These are phyloP conservation scores for Nezara viridula DNA, from an alignment of 2,888 invertebrate genomes.

Conservation along the genomic window DNA sequence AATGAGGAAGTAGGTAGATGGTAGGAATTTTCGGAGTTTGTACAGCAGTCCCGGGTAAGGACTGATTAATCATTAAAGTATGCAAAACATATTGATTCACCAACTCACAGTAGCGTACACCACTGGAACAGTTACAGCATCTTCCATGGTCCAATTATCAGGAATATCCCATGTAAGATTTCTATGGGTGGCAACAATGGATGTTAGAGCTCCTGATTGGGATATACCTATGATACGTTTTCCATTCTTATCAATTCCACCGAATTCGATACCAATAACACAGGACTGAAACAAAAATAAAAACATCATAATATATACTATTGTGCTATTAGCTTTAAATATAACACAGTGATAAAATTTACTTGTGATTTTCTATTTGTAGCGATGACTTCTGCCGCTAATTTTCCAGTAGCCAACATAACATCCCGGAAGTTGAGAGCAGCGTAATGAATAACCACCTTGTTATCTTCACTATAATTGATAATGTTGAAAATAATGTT, in stretches of 20 bases:
- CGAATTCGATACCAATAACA: constrained; percentile 75
- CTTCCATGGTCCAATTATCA: constrained; percentile 74
- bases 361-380: constrained; percentile 76
- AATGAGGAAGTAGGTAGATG: too few relatives aligned
- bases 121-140: constrained; percentile 78
- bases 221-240: constrained; percentile 71
- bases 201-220: constrained; percentile 71
- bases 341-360: neutral
- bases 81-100: neutral
- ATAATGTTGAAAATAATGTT: neutral
- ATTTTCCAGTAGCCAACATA: constrained; percentile 93
- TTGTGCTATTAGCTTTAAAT: neutral
- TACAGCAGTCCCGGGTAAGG: too few relatives aligned
- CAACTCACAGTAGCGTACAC: constrained; percentile 74
- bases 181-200: constrained; percentile 71
- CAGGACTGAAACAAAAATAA: constrained; percentile 69
- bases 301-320: neutral
- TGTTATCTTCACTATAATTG: neutral
- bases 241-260: constrained; percentile 70
- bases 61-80: neutral
- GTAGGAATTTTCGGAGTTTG: too few relatives aligned
- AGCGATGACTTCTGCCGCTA: constrained; percentile 86
- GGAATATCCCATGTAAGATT: constrained; percentile 73
- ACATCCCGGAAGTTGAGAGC: constrained; percentile 94
- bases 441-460: constrained; percentile 75